These are phyloP conservation scores for Larimichthys crocea DNA, from an alignment of 2,113 vertebrate genomes.

Conservation along the genomic window DNA sequence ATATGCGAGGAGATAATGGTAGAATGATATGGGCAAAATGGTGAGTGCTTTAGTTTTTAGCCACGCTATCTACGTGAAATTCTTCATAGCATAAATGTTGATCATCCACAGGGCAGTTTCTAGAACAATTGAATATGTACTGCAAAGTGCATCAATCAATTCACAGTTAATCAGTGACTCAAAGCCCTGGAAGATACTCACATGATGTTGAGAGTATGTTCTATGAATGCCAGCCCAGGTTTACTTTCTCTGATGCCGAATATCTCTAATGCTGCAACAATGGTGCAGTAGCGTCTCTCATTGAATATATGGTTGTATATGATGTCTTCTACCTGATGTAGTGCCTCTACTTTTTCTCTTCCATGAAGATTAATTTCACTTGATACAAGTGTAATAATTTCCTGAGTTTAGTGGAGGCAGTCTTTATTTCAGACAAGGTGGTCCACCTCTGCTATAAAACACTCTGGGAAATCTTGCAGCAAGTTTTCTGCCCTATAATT, in stretches of 20 bases:
- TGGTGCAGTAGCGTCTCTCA: neutral
- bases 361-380: conserved; percentile 10
- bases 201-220: conserved; percentile 8
- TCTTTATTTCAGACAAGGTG: conserved; percentile 27
- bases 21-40: conserved; percentile 54
- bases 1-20: conserved; percentile 70
- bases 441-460: conserved; percentile 32
- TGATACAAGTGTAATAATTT: conserved; percentile 13
- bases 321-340: neutral
- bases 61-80: neutral
- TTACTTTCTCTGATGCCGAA: neutral
- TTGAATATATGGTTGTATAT: neutral
- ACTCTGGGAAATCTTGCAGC: conserved; percentile 42
- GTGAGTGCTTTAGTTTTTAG: conserved; percentile 25
- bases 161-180: conserved; percentile 56
- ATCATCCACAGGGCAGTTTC: conserved; percentile 30
- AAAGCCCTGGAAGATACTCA: conserved; percentile 6
- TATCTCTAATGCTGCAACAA: neutral
- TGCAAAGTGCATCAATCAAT: conserved; percentile 22
- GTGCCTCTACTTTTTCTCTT: neutral
- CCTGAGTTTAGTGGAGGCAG: conserved; percentile 7
- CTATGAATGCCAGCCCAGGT: neutral
- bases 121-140: conserved; percentile 28
- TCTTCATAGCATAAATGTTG: conserved; percentile 28
- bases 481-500: conserved; percentile 60